These are phyloP conservation scores for Hyposoter dolosus DNA, from an alignment of 2,888 invertebrate genomes.

Conservation along the genomic window DNA sequence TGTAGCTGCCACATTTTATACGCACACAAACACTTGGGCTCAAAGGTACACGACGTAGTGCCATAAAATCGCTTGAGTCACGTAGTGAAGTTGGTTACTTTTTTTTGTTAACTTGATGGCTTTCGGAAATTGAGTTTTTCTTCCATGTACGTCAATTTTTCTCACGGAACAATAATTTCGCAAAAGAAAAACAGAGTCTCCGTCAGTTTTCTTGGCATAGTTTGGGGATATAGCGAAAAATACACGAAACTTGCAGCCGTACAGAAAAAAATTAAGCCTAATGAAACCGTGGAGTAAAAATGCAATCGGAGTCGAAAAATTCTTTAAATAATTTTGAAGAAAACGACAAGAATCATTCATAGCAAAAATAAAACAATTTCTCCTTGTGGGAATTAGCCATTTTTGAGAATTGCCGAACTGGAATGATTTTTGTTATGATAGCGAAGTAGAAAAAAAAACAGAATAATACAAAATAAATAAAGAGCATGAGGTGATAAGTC, in stretches of 20 bases:
- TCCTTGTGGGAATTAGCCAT: not conserved
- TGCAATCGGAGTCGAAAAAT: not conserved
- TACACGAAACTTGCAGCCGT: not conserved
- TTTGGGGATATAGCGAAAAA: not conserved
- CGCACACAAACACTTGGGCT: constrained; percentile 4
- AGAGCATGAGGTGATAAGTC: not conserved
- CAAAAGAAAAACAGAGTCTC: not conserved
- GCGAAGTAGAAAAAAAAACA: not conserved
- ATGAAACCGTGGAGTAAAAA: not conserved
- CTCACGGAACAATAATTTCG: constrained; percentile 28
- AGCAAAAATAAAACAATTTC: not conserved
- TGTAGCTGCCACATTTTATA: not conserved
- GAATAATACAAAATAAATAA: not conserved
- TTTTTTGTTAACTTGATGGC: constrained; percentile 37
- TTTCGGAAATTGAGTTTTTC: constrained; percentile 64
- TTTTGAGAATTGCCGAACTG: not conserved
- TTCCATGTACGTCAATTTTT: constrained; percentile 24
- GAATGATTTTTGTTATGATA: not conserved
- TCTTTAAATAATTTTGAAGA: too few species aligned
- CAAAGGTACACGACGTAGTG: not conserved
- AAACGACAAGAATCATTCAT: too few species aligned
- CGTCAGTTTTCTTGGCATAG: not conserved
- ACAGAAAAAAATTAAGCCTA: not conserved
- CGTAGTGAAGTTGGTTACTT: not conserved
- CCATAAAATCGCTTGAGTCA: constrained; percentile 29